These are phyloP conservation scores for Aspiorhynchus laticeps DNA, from an alignment of 2,113 vertebrate genomes.

Conservation along the genomic window DNA sequence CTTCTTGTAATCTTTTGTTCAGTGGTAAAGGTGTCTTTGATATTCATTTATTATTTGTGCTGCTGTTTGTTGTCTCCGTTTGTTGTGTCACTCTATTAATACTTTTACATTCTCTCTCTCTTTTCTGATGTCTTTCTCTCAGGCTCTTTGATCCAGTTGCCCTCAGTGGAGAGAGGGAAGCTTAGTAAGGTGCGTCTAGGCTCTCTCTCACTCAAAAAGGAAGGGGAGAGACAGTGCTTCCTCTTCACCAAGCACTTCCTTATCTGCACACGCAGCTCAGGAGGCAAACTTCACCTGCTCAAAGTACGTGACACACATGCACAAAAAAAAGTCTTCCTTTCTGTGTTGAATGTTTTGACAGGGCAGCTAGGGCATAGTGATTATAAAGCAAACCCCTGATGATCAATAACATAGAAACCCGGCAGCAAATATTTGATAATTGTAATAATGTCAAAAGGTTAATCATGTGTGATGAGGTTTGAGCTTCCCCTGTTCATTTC, in stretches of 20 bases:
- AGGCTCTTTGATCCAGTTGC: slow-evolving; percentile 98
- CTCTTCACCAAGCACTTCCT: slow-evolving; percentile 98
- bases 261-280: slow-evolving; percentile 97
- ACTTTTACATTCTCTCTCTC: neutral
- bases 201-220: slow-evolving; percentile 94
- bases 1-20: slow-evolving; percentile 13
- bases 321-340: slow-evolving; percentile 3
- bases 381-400: neutral
- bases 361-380: neutral
- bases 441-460: slow-evolving; percentile 12
- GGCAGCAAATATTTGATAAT: neutral
- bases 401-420: neutral
- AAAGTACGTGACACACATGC: slow-evolving; percentile 78
- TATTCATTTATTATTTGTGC: neutral
- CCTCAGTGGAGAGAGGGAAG: slow-evolving; percentile 95
- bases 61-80: slow-evolving; percentile 2
- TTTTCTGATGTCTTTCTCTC: slow-evolving; percentile 42
- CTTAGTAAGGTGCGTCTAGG: slow-evolving; percentile 97
- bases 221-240: slow-evolving; percentile 98
- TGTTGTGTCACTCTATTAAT: neutral
- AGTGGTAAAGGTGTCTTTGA: slow-evolving; percentile 9
- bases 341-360: neutral
- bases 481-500: neutral
- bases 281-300: slow-evolving; percentile 95
- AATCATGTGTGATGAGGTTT: slow-evolving; percentile 25